phyloP scores from a whole-genome alignment of 2,888 invertebrate species.

The Ormia ochracea region DNA sequence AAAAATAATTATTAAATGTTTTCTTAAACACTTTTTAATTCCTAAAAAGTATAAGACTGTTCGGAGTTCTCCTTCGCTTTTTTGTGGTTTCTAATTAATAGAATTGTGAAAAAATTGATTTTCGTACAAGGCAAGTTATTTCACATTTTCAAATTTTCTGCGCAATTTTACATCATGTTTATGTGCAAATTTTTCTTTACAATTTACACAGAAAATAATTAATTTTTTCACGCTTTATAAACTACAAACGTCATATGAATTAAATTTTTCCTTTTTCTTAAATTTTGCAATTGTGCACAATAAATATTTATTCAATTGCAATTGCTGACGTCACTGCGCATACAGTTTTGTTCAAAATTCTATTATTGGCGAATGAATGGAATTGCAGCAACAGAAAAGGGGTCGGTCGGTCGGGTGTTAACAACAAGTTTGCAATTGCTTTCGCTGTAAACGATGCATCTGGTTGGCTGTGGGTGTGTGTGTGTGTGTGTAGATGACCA shows the following conservation, averaged over 20 bases:
- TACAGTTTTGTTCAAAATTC: slow-evolving; percentile 4
- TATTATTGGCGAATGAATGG: slow-evolving; percentile 6
- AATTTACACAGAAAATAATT: not conserved
- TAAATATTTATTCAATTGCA: slow-evolving; percentile 38
- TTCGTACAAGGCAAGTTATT: too few species aligned
- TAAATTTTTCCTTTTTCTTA: not conserved
- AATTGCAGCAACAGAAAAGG: not conserved
- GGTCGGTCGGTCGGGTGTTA: not conserved
- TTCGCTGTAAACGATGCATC: not conserved
- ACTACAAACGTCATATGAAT: not conserved
- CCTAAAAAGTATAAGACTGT: too few species aligned
- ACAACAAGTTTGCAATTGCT: not conserved
- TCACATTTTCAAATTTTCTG: too few species aligned
- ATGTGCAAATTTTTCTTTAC: not conserved
- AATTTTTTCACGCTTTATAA: not conserved
- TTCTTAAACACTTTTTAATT: too few species aligned
- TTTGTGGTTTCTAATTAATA: too few species aligned
- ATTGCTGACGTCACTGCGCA: slow-evolving; percentile 26
- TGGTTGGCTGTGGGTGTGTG: too few species aligned
- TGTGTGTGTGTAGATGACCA: too few species aligned
- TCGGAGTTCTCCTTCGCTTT: too few species aligned
- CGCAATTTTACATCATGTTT: too few species aligned
- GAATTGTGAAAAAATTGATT: too few species aligned
- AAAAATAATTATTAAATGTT: too few species aligned
- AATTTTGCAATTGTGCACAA: slow-evolving; percentile 10